Conservation (phyloP, 1,140 invertebrate species). For the Alviniconcha marisindica region DNA sequence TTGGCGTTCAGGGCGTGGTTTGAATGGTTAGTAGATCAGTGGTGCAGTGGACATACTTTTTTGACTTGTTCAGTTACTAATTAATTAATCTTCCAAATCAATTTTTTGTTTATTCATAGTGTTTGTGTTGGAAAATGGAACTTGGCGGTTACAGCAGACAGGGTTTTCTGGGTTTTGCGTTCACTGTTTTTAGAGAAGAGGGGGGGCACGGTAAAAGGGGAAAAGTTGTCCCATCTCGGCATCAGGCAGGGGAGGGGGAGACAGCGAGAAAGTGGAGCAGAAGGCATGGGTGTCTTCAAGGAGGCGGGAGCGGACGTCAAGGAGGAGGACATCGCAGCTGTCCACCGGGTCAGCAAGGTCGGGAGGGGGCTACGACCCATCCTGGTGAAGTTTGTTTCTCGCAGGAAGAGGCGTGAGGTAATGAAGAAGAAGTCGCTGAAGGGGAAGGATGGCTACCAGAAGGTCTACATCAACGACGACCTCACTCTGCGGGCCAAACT, state of each 20-base stretch:
- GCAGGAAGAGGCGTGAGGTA: not conserved
- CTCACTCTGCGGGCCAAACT: not conserved
- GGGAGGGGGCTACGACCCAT: not conserved
- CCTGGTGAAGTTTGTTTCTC: not conserved
- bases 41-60: too few species aligned
- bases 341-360: not conserved
- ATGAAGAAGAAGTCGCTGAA: constrained; percentile 11
- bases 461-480: constrained; percentile 11
- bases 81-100: too few species aligned
- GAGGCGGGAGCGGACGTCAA: not conserved
- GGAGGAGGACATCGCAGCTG: not conserved
- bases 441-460: not conserved
- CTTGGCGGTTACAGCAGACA: too few species aligned
- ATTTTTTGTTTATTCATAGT: too few species aligned
- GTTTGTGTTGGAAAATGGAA: too few species aligned
- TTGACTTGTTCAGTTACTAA: too few species aligned
- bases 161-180: too few species aligned
- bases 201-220: too few species aligned
- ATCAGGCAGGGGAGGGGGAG: not conserved
- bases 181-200: too few species aligned
- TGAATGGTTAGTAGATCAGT: too few species aligned
- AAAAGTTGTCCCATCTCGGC: too few species aligned
- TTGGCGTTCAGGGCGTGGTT: too few species aligned
- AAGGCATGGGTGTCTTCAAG: not conserved
- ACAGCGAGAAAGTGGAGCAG: constrained; percentile 1